Evolutionary conservation across 1,140 invertebrate genomes (phyloP), one percentile per base, ranked within the genome.

Genomic region (Eupristina koningsbergeri): DNA sequence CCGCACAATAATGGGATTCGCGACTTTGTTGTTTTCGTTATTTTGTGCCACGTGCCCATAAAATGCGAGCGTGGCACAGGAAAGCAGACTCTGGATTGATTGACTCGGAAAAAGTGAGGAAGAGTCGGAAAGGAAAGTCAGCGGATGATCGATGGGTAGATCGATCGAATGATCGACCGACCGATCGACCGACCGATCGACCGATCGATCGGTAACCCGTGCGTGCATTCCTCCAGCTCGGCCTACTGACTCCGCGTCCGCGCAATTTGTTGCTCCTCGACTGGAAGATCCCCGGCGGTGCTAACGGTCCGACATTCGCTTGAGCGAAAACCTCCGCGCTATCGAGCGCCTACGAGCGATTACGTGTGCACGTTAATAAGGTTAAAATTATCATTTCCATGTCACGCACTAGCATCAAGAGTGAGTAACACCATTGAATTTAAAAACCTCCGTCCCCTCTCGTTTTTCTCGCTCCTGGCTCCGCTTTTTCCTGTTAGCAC

Each of bases 311-410:
- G 26, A 11, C n/a, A n/a, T n/a, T n/a, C n/a, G 13, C 9, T 50
- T 26, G 50, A 45, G 67, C 41, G 34, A 81, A 58, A 50, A 31
- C 41, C 80, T 47, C 34, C 58, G 58, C 53, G 53, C 80, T 67
- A 81, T 81, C 58, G 36, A 81, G 31, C 81, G 73, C 74, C 45
- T 50, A 83, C 82, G 75, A 76, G 76, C n/a, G 82, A 79, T 83
- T 73, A 79, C 73, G 75, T 58, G 50, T 22, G 26, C 67, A 36
- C 26, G 83, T 74, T 84, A 80, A 84, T 80, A 74, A 79, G 77
- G 39, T 36, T 36, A 58, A 75, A 78, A 80, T 74, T 80, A 80
- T 84, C 67, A 80, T 80, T 80, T 79, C 45, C 58, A 64, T 75
- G 77, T 39, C 83, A 64, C 67, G 69, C 78, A 29, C 58, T 41